Evolutionary conservation across 2,113 vertebrate genomes (phyloP).

Genomic region (Charadrius vociferus): DNA sequence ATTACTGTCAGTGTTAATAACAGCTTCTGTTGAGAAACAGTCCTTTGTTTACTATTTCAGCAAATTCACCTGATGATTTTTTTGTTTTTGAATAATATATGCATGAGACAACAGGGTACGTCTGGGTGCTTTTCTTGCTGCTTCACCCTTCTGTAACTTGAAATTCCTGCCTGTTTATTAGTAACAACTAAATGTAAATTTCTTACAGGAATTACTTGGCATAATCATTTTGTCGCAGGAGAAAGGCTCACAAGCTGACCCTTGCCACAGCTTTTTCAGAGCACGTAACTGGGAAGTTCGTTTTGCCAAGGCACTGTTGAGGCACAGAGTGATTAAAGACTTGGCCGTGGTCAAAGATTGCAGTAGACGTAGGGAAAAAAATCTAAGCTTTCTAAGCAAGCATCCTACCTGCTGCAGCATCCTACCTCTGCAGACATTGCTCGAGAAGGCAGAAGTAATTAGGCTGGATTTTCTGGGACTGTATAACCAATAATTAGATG

Average conservation of each 20-base stretch:
- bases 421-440: neutral
- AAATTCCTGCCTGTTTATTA: slow-evolving; percentile 38
- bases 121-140: neutral
- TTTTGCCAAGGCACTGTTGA: neutral
- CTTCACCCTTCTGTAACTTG: slow-evolving; percentile 8
- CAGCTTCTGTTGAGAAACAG: slow-evolving; percentile 72
- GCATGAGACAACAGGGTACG: slow-evolving; percentile 20
- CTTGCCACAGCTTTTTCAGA: neutral
- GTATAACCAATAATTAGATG: neutral
- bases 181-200: neutral
- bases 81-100: neutral
- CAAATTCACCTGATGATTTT: slow-evolving; percentile 61
- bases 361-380: neutral
- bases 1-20: slow-evolving; percentile 56
- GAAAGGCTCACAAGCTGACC: neutral
- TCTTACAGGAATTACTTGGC: neutral
- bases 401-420: neutral
- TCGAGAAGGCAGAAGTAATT: neutral
- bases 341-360: neutral
- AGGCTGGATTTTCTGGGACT: neutral
- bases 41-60: slow-evolving; percentile 67
- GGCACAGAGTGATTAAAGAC: neutral
- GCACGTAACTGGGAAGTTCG: neutral
- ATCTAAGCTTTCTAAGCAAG: neutral
- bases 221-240: neutral